Evolutionary conservation across 2,113 vertebrate genomes (phyloP).

Genomic region (Chloroceryle aenea): DNA sequence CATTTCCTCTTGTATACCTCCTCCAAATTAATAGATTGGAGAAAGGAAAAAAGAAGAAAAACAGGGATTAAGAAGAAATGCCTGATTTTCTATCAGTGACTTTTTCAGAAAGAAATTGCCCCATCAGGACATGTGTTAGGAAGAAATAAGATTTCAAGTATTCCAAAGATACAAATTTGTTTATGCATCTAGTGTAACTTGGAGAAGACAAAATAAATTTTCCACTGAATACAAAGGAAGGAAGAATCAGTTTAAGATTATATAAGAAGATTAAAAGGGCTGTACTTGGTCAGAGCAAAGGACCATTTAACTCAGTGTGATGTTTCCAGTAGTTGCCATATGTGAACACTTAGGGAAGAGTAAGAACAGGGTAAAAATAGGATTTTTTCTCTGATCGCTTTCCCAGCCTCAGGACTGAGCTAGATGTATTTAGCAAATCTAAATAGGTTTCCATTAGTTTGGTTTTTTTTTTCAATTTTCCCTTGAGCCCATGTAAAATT

Average conservation of each 20-base stretch:
- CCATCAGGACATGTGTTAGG: neutral
- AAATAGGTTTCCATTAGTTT: slow-evolving; percentile 39
- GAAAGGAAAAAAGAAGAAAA: neutral
- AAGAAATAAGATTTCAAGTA: neutral
- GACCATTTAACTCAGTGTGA: neutral
- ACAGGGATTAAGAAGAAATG: neutral
- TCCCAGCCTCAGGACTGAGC: neutral
- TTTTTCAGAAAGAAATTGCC: neutral
- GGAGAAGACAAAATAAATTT: neutral
- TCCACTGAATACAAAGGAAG: neutral
- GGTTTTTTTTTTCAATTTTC: neutral
- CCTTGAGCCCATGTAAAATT: slow-evolving; percentile 35
- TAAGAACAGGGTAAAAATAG: neutral
- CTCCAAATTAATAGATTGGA: neutral
- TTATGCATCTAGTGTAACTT: neutral
- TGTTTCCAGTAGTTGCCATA: neutral
- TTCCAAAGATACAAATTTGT: neutral
- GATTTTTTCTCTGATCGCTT: neutral
- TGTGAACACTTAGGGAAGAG: neutral
- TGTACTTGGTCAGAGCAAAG: neutral
- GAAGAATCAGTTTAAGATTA: neutral
- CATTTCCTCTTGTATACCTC: neutral
- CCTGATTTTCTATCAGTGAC: neutral
- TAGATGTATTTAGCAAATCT: slow-evolving; percentile 42
- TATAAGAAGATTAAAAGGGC: neutral